Base-by-base conservation (phyloP, 2,113 vertebrate species). In the Mormoops blainvillei region DNA sequence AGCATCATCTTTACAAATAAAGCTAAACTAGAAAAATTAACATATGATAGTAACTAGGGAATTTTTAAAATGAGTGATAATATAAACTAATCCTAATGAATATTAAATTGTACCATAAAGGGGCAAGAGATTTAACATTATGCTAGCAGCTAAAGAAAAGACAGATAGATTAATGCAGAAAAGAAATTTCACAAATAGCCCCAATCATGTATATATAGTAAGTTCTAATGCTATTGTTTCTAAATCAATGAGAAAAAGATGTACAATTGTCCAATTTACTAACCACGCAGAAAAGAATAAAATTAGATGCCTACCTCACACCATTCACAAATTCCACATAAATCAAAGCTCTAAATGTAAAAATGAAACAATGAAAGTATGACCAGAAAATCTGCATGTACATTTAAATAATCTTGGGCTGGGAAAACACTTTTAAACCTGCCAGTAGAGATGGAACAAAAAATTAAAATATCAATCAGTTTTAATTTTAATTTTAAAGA, bases 401-500 rank as follows among this genome's bases (percentile, higher is more conserved):
- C 71, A n/a, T 71, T 81, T 91, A 93, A 78, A 67, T 88, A 83
- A 87, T 36, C 18, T 74, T 78, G 16, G 80, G 26, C 18, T 74
- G 28, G 22, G 48, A 58, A 93, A 65, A 89, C 58, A 90, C 36
- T 89, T 95, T 77, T 50, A 63, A 95, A 76, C 18, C 20, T 93
- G n/a, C n/a, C 56, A 76, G 48, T 20, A 82, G 77, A 87, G 19
- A 78, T 19, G 4, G 31, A 58, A 54, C 36, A 67, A 84, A 95
- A 92, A 84, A 84, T 16, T n/a, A 85, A 92, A 82, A 48, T 7
- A 63, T 70, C 54, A 33, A 26, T 61, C 6, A 28, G 87, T 63
- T 74, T 94, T 26, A 52, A 78, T 89, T 36, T 76, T 95, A 67
- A 96, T 80, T 92, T 92, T 41, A 82, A 94, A 86, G 33, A n/a